A percentile compares a stretch with the other conserved stretches of the same genome.
These are phyloP conservation scores for Lutraria lutraria DNA, from an alignment of 2,888 invertebrate genomes.

Conservation along the genomic window DNA sequence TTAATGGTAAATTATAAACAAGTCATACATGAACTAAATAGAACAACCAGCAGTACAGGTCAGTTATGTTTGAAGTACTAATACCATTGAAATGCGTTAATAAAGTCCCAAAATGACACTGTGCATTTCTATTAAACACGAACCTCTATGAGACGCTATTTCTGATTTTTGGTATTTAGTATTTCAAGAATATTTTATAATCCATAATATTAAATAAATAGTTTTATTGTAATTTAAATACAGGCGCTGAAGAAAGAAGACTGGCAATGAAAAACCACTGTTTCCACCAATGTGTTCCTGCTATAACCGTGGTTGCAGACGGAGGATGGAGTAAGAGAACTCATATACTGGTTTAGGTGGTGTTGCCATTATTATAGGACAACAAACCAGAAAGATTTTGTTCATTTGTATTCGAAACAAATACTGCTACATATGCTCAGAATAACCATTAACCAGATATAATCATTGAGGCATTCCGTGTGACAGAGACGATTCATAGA, in stretches of 20 bases:
- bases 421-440: conserved; percentile 62
- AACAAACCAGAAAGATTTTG: conserved; percentile 60
- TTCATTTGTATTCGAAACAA: conserved; percentile 69
- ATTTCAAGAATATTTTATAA: no score
- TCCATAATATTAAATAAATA: no score
- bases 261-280: conserved; percentile 50
- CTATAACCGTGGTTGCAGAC: conserved; percentile 66
- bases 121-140: background rate
- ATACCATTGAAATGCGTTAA: background rate
- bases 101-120: background rate
- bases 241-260: conserved; percentile 55
- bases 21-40: background rate
- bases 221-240: background rate
- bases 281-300: conserved; percentile 66
- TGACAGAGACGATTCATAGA: conserved; percentile 61
- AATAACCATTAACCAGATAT: background rate
- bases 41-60: background rate
- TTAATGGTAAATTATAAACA: background rate
- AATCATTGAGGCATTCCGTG: conserved; percentile 54
- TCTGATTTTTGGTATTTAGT: background rate
- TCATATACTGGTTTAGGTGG: conserved; percentile 70
- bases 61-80: background rate
- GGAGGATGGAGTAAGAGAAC: conserved; percentile 68
- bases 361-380: conserved; percentile 65
- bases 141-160: background rate